A percentile compares a stretch with the other conserved stretches of the same genome.
Conservation (phyloP, 2,797 vertebrate species). For the Florisuga fusca region DNA sequence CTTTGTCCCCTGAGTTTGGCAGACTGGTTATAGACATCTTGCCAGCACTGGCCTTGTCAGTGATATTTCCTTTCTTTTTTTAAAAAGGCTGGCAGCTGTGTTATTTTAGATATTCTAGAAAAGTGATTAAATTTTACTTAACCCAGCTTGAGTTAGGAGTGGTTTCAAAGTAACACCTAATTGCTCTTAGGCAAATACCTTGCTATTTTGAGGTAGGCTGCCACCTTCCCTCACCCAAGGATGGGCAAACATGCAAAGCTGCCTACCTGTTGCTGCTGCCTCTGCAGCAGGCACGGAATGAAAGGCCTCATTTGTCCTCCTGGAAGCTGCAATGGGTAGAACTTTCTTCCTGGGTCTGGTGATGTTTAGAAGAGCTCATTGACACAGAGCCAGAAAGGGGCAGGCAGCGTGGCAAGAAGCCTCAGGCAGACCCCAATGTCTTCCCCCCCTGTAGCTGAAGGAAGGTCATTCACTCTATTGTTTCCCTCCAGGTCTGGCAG, state of each 20-base stretch:
- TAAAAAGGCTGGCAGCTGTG: not conserved
- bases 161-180: not conserved
- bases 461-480: not conserved
- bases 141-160: not conserved
- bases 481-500: not conserved
- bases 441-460: not conserved
- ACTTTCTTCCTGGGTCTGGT: not conserved
- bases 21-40: not conserved
- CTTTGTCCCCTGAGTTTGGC: not conserved
- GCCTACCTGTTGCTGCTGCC: not conserved
- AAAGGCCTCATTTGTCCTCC: not conserved
- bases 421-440: not conserved
- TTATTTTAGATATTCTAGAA: not conserved
- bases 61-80: not conserved
- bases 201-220: fast-evolving
- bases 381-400: not conserved
- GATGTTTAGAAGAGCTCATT: not conserved
- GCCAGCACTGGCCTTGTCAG: not conserved
- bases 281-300: fast-evolving
- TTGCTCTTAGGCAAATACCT: not conserved
- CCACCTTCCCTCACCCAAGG: not conserved
- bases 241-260: not conserved
- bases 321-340: not conserved
- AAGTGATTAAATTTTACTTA: not conserved
- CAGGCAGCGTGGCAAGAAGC: not conserved